Evolutionary conservation across 1,140 invertebrate species (phyloP).

Genomic region (Bombus sibiricus): DNA sequence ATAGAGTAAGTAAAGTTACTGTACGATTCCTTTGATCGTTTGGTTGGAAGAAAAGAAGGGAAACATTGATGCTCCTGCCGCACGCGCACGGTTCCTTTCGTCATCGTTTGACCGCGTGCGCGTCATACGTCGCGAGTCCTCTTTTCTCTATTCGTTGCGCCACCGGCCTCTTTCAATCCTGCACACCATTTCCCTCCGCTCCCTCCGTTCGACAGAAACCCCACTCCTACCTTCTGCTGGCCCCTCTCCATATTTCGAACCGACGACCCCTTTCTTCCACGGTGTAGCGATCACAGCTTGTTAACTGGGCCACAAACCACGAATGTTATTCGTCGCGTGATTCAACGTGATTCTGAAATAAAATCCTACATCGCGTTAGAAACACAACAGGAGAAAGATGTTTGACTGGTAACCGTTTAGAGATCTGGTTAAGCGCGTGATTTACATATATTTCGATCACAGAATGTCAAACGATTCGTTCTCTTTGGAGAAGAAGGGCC

Average conservation of each 20-base stretch:
- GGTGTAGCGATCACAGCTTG: slow-evolving; percentile 47
- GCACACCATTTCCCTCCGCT: background rate
- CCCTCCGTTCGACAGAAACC: background rate
- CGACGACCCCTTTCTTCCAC: slow-evolving; percentile 15
- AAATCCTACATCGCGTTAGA: slow-evolving; percentile 53
- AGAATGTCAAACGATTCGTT: background rate
- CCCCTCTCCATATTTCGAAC: slow-evolving; percentile 11
- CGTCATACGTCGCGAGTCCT: slow-evolving; percentile 27
- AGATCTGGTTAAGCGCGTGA: slow-evolving; percentile 25
- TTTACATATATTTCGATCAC: background rate
- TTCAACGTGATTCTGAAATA: slow-evolving; percentile 66
- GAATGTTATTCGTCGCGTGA: slow-evolving; percentile 68
- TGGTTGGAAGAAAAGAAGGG: no score
- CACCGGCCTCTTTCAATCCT: slow-evolving; percentile 39
- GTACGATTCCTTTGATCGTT: background rate
- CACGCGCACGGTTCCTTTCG: background rate
- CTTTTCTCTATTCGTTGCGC: slow-evolving; percentile 29
- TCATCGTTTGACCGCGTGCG: slow-evolving; percentile 13
- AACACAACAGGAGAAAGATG: slow-evolving; percentile 44
- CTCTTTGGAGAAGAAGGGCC: background rate
- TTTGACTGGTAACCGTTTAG: slow-evolving; percentile 53
- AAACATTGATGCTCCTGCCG: background rate
- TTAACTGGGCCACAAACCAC: slow-evolving; percentile 72
- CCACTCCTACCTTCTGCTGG: background rate
- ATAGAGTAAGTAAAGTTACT: background rate